Conservation (phyloP, 2,797 vertebrate species). For the Onychomys leucogaster region DNA sequence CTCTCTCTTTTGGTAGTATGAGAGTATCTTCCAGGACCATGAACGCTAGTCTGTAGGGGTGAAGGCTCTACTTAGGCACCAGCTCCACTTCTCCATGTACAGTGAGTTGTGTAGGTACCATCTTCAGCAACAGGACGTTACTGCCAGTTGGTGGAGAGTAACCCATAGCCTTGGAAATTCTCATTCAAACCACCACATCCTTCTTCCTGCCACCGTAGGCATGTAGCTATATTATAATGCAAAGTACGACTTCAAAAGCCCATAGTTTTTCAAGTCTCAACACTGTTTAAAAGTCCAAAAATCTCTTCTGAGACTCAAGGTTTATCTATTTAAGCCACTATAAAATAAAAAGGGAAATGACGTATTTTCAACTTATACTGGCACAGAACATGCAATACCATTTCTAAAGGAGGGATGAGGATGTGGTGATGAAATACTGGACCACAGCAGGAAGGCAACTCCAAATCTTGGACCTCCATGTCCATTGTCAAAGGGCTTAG, state of each 20-base stretch:
- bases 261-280: neutral
- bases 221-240: neutral
- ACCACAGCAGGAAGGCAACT: neutral
- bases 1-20: neutral
- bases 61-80: neutral
- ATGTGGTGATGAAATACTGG: neutral
- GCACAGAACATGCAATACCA: too few species aligned
- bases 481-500: neutral
- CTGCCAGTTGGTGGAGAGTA: neutral
- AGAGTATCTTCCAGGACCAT: neutral
- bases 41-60: neutral
- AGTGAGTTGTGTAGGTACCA: neutral
- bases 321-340: neutral
- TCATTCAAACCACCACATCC: neutral
- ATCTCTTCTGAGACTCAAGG: neutral
- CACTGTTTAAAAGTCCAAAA: neutral
- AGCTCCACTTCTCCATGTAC: too few species aligned
- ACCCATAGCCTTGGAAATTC: neutral
- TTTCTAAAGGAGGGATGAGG: neutral
- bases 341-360: neutral
- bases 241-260: neutral
- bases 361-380: neutral
- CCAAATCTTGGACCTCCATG: neutral
- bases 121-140: neutral
- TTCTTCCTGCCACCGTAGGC: neutral